Percentiles rank a stretch among this genome's conserved stretches.
Conservation (phyloP, 2,888 invertebrate species). For the Crocallis elinguaria region DNA sequence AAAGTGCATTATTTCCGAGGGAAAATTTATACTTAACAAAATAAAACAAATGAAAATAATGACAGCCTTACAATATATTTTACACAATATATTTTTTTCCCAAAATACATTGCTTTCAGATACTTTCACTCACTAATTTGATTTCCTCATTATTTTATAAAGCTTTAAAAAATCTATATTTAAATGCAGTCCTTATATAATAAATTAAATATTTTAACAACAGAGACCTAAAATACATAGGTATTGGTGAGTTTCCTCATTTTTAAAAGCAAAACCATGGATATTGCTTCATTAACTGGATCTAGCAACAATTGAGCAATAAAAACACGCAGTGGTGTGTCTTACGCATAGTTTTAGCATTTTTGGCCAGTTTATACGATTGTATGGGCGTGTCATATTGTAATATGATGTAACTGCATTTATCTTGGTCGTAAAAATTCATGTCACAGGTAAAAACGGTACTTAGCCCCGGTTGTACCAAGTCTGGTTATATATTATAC, state of each 20-base stretch:
- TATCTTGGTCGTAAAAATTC: constrained; percentile 27
- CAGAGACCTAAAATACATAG: too few species aligned
- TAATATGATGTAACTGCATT: constrained; percentile 26
- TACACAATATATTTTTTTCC: too few species aligned
- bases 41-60: too few species aligned
- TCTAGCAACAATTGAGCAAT: constrained; percentile 30
- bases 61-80: too few species aligned
- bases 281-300: constrained; percentile 26
- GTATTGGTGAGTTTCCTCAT: constrained; percentile 17
- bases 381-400: constrained; percentile 29
- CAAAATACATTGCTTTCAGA: too few species aligned
- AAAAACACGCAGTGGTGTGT: constrained; percentile 19
- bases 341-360: constrained; percentile 19
- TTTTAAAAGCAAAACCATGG: constrained; percentile 10
- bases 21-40: too few species aligned
- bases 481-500: background rate
- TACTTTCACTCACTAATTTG: too few species aligned
- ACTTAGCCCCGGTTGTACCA: background rate
- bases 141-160: too few species aligned
- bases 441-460: constrained; percentile 18
- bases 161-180: too few species aligned
- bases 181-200: too few species aligned
- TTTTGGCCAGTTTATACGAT: constrained; percentile 27
- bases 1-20: too few species aligned
- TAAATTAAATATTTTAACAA: too few species aligned